Base-by-base conservation (phyloP, 2,113 vertebrate genomes). In the Morone saxatilis region DNA sequence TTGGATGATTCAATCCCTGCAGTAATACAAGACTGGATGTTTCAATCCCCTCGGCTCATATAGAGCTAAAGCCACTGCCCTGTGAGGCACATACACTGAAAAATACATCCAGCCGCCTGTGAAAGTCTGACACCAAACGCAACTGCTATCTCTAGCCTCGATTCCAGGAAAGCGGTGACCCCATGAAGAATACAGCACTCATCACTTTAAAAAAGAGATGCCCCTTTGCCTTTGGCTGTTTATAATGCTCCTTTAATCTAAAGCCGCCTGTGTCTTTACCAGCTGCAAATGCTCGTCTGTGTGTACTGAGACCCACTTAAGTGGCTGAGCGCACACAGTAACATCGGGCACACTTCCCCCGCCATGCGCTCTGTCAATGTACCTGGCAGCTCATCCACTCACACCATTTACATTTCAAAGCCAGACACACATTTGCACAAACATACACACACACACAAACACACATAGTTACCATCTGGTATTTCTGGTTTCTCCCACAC, bases 341-440 rank as follows among this genome's bases (percentile, higher is more conserved):
- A 75, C 72, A 88, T 78, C 6, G 54, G 56, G 78, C 60, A 57
- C 71, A 50, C 80, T n/a, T 78, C 68, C 90, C 65, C 50, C 76
- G 48, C 84, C 60, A 66, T 62, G 79, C 69, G 19, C 84, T 86
- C 77, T 80, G 70, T 86, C 86, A 73, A 10, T 63, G 73, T 84
- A 92, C 86, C 92, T 86, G 88, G 84, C 88, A 88, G 79, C 38
- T 25, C 72, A 85, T 82, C 86, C 73, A 50, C 71, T 83, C 63
- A 48, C 40, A 5, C n/a, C 80, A 92, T 94, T 94, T 93, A 85
- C 92, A 93, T 93, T 91, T 91, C 89, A 93, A 93, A 92, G 90
- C 91, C 67, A 61, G 68, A 83, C 43, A 81, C 76, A 67, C 68
- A 83, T 82, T 85, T 82, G 22, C 79, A 78, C 81, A 81, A 70